Conservation (phyloP, 1,140 invertebrate genomes). For the Pemphigus obesinymphae region DNA sequence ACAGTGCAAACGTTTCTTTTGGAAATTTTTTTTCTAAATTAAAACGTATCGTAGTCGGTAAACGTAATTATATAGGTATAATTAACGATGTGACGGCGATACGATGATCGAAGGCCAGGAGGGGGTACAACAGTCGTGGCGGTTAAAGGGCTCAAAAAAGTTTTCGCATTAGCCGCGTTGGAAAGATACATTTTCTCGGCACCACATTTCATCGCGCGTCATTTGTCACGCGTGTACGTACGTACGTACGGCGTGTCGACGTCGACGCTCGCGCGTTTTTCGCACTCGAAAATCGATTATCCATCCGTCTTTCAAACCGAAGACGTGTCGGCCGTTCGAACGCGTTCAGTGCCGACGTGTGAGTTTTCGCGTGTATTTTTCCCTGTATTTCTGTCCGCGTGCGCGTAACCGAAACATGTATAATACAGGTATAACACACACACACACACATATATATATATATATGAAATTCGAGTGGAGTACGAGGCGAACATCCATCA, state of each 20-base stretch:
- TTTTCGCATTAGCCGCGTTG: not conserved
- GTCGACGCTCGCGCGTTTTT: slow-evolving; percentile 8
- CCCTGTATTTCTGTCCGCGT: not conserved
- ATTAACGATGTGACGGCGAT: not conserved
- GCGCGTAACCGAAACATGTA: not conserved
- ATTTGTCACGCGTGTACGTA: slow-evolving; percentile 7
- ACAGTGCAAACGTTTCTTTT: too few relatives aligned
- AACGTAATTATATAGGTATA: too few relatives aligned
- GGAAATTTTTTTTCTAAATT: too few relatives aligned
- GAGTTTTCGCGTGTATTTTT: not conserved
- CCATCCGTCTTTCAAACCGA: slow-evolving; percentile 28
- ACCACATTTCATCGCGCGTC: slow-evolving; percentile 9
- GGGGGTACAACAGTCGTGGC: not conserved
- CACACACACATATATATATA: too few relatives aligned
- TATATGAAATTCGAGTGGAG: not conserved
- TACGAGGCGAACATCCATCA: slow-evolving; percentile 30
- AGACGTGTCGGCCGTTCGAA: not conserved
- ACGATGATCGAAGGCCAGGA: too few relatives aligned
- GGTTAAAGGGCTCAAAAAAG: not conserved
- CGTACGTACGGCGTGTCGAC: not conserved
- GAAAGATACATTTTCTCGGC: not conserved
- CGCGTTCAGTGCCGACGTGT: too few relatives aligned
- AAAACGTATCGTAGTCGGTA: too few relatives aligned
- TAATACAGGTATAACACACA: too few relatives aligned
- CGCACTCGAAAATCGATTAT: slow-evolving; percentile 16